Evolutionary conservation across 2,888 invertebrate genomes (phyloP), one percentile per base, ranked within the genome.

Genomic region (Apocheima hispidaria): DNA sequence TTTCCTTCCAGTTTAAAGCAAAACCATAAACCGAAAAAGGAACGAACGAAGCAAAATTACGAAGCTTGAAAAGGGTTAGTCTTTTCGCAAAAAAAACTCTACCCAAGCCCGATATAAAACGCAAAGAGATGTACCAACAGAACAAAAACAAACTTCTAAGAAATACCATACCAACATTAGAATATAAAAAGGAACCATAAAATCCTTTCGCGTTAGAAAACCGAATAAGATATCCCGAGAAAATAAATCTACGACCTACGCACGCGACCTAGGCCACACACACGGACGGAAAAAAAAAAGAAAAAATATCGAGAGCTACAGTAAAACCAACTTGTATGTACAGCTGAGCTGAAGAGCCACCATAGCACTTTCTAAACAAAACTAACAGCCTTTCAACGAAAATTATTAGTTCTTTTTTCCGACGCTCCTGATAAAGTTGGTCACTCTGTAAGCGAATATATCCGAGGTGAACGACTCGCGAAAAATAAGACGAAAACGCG

Each of bases 401-500:
- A 30, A 18, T 3, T 2, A 20, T 16, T 44, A 46, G 46, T 46
- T 18, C 10, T 46, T 46, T 30, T 14, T 0, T 30, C 4, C 46
- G 20, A 33, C 18, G 18, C 7, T 20, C 30, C 4, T 7, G 12
- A 20, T 46, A 46, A n/a, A 20, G 12, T 46, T 30, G 26, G 46
- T 46, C 30, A 18, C 16, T 20, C 46, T 46, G 46, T 60, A 76
- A 78, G 81, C 87, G 86, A 89, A 90, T 87, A 88, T 84, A 83
- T 83, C 82, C 85, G 82, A 84, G 91, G 89, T 79, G 81, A 92
- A 90, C 83, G 90, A 90, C 87, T 90, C 82, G 86, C 90, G 84
- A 92, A 92, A 91, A 92, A 90, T 83, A 92, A 90, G 84, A 88
- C 88, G 86, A 91, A 89, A 80, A 83, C 79, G 71, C 74, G 78